Evolutionary conservation across 2,888 invertebrate species (phyloP), one percentile per base, ranked within the genome.

Genomic region (Papilio gigon): DNA sequence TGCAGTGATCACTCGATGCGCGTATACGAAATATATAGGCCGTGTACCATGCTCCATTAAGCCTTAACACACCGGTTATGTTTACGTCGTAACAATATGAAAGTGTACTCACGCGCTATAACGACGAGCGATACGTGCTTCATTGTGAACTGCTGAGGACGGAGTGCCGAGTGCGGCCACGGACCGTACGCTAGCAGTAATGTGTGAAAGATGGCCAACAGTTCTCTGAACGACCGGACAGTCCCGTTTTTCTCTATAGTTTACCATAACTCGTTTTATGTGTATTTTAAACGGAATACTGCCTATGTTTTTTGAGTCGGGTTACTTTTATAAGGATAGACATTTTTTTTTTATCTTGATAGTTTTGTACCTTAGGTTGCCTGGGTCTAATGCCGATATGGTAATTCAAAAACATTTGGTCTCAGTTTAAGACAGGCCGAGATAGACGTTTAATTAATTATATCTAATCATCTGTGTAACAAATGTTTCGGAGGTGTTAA

Each of bases 21-120:
- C 4, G 42, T 44, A 27, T 30, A 63, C 62, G 35, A 68, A 53
- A 35, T 27, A 60, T 69, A 61, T 69, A 61, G 69, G 69, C 22
- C 69, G 65, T 40, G 17, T 27, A 30, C 9, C 53, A 65, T 61
- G 56, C 61, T 61, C 61, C 61, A 65, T 20, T 65, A 44, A 33
- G 25, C 35, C 27, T 64, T 35, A 68, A 67, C 61, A 37, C 44
- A 64, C 40, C 30, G 68, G 35, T 60, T 56, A 37, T 69, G 65
- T 69, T 69, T 69, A 65, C 65, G 14, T 65, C 53, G 65, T 60
- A 60, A 61, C 65, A 95, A 59, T 50, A 69, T 69, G 61, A 50
- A 69, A 59, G 61, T 62, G 71, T 76, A 89, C 90, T 90, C 76
- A 90, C 90, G 77, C 79, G 88, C 85, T 87, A 89, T 77, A 87